Base-by-base conservation (phyloP, 2,797 vertebrate genomes). In the Zenarchopterus dispar region DNA sequence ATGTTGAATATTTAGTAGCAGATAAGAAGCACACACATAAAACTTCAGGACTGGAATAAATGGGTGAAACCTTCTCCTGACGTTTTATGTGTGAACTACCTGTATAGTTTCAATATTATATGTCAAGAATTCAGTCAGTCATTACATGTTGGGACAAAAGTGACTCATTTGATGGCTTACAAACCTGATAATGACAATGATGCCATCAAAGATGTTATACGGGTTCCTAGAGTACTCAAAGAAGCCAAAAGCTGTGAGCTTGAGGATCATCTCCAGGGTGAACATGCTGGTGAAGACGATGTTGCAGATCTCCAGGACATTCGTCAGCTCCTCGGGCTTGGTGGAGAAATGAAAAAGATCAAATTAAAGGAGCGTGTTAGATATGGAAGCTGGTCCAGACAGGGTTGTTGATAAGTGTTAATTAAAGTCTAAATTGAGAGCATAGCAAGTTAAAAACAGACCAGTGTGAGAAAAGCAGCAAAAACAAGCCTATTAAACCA, bases 231-330 rank as follows among this genome's bases (percentile, higher is more conserved):
- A 92, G 86, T 99, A 99, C 86, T 94, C 94, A 18, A 99, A 97
- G 73, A 95, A 95, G 47, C 97, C 97, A 17, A 97, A 98, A 21
- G 97, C 97, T 0, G 95, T 94, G 76, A 99, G 92, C 89, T 99
- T 99, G 28, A 99, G 92, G 80, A 99, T 94, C 97, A 99, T 99
- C 92, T 99, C 97, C 90, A 99, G 79, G 24, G 97, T 95, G 45
- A 99, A 99, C 97, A 99, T 97, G 87, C 97, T 98, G 84, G 97
- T 99, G 83, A 99, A 99, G 42, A 98, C 97, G 56, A 99, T 97
- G 7, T 99, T 99, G 82, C 96, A 97, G 91, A 99, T 98, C 88
- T 99, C 97, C 91, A 99, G 87, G 69, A 97, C 93, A 21, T 98
- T 97, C 67, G 97, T 99, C 83, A 98, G 82, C 84, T 98, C 96